Base-by-base conservation (phyloP, 2,797 vertebrate genomes). In the Poecilia wingei region DNA sequence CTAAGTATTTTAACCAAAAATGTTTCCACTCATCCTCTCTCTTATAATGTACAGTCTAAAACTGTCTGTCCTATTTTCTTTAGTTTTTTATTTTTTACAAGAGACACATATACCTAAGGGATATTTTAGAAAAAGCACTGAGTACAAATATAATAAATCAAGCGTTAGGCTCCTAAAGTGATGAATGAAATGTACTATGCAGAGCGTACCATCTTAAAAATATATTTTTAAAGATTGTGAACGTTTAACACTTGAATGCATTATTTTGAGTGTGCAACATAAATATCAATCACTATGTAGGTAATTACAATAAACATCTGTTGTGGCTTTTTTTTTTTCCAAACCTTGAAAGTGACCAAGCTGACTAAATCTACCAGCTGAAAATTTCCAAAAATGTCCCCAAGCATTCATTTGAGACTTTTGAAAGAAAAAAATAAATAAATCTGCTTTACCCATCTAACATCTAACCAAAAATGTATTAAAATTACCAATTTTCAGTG, bases 401-500 rank as follows among this genome's bases (percentile, higher is more conserved):
- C 13, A 33, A 13, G 4, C 6, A 33, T 61, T 33, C 14, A 28
- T 59, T 59, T 59, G 12, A 59, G n/a, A 14, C 12, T 14, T 31
- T n/a, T 59, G 55, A 13, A 59, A 6, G 33, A 39, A 61, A 33
- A 14, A 57, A 55, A n/a, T 1, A 1, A 16, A 16, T 7, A 22
- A 13, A 7, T 16, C 57, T 59, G 31, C 31, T 64, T 33, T 64
- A 2, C 2, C 31, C 14, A 64, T 36, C 31, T 18, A 72, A 69
- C n/a, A 45, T 45, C 12, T n/a, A 6, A 2, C 47, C 36, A 82
- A 76, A 75, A 59, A 76, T 72, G 51, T 41, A 51, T 70, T n/a
- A 66, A 71, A 68, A 78, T 68, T 25, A 78, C 71, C 43, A 82
- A 73, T 82, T 80, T 59, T 69, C 10, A 68, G 46, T 53, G 43